Base-by-base conservation (phyloP, 2,113 vertebrate species). In the Penelope pileata region DNA sequence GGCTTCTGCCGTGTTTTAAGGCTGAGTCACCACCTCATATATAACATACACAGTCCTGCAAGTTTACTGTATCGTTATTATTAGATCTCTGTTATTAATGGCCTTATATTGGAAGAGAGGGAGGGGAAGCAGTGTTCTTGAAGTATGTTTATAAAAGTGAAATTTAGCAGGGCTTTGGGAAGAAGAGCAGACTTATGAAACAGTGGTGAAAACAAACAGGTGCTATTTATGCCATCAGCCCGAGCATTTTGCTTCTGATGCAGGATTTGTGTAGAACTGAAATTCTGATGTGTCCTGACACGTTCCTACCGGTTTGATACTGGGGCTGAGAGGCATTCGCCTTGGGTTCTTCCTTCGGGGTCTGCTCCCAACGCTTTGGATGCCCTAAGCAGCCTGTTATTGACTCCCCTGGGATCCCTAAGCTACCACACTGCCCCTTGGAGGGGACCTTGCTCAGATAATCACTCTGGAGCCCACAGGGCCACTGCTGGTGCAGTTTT, bases 1-100 rank as follows among this genome's bases (percentile, higher is more conserved):
- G 72, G 48, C 58, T 82, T 70, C 68, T 0, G 0, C 69, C 75
- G 50, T 34, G 79, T 84, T 93, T 93, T 51, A 88, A 92, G 82
- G 66, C 73, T 90, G 69, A 91, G 32, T 96, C 79, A 88, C 32
- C 42, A 16, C 32, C 42, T 96, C 67, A 58, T 91, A 86, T 92
- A 89, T 69, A 86, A 91, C n/a, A 58, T 42, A 70, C 12, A 43
- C 83, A 88, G 63, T 73, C 54, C 70, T 80, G 17, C 23, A 87
- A 69, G 17, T 90, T 91, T 90, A 90, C 67, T 26, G 13, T 83
- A 56, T 59, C 38, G 70, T 93, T 91, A 74, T 90, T 96, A 85
- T 87, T 85, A 34, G 86, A 76, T 59, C 38, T 91, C 26, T 67
- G 23, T 74, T 86, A 56, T 81, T 62, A 87, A 83, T 51, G 16